Percentiles rank a stretch among this genome's conserved stretches.
Evolutionary conservation across 2,797 vertebrate genomes (phyloP).

Genomic region (Squalus acanthias): DNA sequence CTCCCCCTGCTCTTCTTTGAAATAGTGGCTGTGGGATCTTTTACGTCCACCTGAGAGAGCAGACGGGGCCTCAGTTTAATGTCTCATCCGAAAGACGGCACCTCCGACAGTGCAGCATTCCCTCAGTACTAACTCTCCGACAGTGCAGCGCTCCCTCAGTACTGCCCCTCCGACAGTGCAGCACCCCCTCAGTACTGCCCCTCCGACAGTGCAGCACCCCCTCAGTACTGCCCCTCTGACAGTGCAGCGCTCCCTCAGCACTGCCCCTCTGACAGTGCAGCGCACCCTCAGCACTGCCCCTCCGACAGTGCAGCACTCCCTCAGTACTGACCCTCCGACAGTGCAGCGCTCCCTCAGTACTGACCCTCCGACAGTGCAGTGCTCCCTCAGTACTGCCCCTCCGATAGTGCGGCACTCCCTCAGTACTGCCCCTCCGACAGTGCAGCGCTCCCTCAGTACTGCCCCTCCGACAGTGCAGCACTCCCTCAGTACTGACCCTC

Average conservation of each 20-base stretch:
- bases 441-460: neutral
- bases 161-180: neutral
- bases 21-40: neutral
- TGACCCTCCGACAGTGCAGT: no score
- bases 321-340: no score
- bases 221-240: no score
- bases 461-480: neutral
- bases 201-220: no score
- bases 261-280: no score
- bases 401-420: neutral
- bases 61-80: neutral
- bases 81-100: neutral
- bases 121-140: neutral
- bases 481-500: no score
- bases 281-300: no score
- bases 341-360: no score
- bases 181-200: no score
- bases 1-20: neutral
- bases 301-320: no score
- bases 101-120: neutral
- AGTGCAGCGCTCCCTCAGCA: no score
- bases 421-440: neutral
- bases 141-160: neutral
- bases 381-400: no score
- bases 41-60: neutral